These are phyloP conservation scores for Nesoenas mayeri DNA, from an alignment of 2,113 vertebrate genomes.

Conservation along the genomic window DNA sequence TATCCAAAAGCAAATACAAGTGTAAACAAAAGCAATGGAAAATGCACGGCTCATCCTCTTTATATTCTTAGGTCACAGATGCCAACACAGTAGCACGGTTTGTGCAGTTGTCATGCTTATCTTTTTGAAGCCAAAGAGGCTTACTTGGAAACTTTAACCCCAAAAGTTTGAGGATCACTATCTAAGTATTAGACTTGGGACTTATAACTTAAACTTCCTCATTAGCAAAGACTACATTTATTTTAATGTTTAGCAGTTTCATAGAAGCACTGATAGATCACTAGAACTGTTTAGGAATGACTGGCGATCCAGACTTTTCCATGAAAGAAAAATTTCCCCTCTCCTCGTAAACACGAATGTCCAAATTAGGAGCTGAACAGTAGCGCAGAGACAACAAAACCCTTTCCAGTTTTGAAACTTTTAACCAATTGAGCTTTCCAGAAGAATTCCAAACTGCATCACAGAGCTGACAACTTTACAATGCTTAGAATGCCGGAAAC, in stretches of 20 bases:
- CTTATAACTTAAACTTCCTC: not conserved
- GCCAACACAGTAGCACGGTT: not conserved
- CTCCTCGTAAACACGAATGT: not conserved
- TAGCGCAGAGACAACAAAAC: not conserved
- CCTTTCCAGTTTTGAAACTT: not conserved
- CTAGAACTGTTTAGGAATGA: not conserved
- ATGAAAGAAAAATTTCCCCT: not conserved
- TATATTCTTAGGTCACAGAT: not conserved
- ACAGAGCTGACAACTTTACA: not conserved
- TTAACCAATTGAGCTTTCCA: not conserved
- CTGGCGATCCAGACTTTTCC: not conserved
- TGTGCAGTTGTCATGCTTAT: not conserved
- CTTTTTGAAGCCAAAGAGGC: not conserved
- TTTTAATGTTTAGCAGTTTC: not conserved
- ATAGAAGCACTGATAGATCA: not conserved
- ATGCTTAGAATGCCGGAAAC: not conserved
- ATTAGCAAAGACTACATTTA: not conserved
- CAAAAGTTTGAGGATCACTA: not conserved
- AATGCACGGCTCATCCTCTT: not conserved
- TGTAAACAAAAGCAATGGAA: not conserved
- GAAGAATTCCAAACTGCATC: not conserved
- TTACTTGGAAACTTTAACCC: not conserved
- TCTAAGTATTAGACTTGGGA: not conserved
- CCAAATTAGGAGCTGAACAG: not conserved
- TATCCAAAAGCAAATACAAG: not conserved